These are phyloP conservation scores for Drosophila takahashii DNA, from an alignment of 1,140 invertebrate species.

Conservation along the genomic window DNA sequence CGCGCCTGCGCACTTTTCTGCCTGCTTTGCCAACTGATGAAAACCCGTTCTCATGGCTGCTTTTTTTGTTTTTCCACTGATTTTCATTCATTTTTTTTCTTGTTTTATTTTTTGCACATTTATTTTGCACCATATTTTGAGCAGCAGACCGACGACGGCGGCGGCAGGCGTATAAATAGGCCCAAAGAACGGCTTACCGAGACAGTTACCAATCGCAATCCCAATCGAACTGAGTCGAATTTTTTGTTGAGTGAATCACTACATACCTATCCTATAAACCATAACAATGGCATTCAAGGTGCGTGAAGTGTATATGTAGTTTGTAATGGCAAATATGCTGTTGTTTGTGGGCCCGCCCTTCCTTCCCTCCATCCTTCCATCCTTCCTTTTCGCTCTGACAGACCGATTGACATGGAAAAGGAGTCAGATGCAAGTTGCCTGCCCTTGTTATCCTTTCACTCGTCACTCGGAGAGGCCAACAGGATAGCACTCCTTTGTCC, in stretches of 20 bases:
- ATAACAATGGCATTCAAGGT: conserved; percentile 80
- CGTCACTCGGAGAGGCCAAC: conserved; percentile 2
- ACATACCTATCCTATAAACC: not conserved
- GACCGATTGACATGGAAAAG: not conserved
- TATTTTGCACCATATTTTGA: conserved; percentile 48
- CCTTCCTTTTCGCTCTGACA: not conserved
- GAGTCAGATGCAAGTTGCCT: not conserved
- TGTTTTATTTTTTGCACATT: conserved; percentile 15
- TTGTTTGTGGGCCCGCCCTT: not conserved
- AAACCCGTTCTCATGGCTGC: conserved; percentile 44
- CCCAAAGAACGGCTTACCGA: conserved; percentile 73
- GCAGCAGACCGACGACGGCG: conserved; percentile 15
- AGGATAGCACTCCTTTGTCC: not conserved
- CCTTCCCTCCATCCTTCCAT: too few relatives aligned
- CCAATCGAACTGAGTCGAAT: conserved; percentile 27
- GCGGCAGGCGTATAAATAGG: conserved; percentile 70
- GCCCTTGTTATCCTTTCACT: conserved; percentile 38
- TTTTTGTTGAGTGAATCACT: conserved; percentile 42
- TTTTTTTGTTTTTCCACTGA: conserved; percentile 8
- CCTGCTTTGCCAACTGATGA: conserved; percentile 55
- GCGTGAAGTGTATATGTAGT: conserved; percentile 56
- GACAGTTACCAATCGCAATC: conserved; percentile 63
- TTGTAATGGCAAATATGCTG: too few relatives aligned
- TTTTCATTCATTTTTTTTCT: conserved; percentile 2
- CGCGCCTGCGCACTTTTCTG: conserved; percentile 42